These are phyloP conservation scores for Lasius fuliginosus DNA, from an alignment of 2,888 invertebrate genomes.

Conservation along the genomic window DNA sequence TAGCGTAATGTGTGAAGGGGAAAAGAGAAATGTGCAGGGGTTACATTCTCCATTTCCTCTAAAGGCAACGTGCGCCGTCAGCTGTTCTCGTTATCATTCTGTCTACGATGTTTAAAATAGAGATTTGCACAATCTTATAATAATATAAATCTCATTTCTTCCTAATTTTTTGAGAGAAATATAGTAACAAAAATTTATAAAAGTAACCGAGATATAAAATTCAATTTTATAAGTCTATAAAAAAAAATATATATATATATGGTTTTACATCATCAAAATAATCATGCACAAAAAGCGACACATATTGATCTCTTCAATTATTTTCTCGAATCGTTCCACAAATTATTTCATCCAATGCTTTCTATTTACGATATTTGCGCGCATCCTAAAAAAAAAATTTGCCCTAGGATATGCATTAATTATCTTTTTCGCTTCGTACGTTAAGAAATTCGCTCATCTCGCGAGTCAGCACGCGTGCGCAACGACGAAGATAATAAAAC, in stretches of 20 bases:
- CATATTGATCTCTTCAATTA: background rate
- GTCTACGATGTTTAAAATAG: background rate
- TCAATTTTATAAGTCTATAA: background rate
- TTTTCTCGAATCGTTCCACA: background rate
- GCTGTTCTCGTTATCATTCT: constrained; percentile 24
- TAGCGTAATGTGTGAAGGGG: constrained; percentile 27
- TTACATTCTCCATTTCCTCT: background rate
- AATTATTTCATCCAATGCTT: background rate
- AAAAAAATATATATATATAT: background rate
- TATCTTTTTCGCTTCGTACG: background rate
- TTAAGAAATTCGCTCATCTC: constrained; percentile 34
- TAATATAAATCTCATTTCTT: background rate
- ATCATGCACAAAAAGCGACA: background rate
- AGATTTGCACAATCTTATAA: background rate
- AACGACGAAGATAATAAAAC: constrained; percentile 65
- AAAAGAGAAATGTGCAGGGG: constrained; percentile 2
- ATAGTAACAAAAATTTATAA: background rate
- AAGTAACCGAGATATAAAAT: background rate
- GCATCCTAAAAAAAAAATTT: background rate
- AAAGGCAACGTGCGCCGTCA: constrained; percentile 24
- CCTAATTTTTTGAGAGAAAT: background rate
- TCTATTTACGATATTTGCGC: background rate
- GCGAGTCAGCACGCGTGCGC: constrained; percentile 26
- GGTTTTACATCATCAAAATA: background rate
- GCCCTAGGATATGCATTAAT: background rate